Conservation (phyloP, 2,113 vertebrate species). For the Chaenogobius annularis region DNA sequence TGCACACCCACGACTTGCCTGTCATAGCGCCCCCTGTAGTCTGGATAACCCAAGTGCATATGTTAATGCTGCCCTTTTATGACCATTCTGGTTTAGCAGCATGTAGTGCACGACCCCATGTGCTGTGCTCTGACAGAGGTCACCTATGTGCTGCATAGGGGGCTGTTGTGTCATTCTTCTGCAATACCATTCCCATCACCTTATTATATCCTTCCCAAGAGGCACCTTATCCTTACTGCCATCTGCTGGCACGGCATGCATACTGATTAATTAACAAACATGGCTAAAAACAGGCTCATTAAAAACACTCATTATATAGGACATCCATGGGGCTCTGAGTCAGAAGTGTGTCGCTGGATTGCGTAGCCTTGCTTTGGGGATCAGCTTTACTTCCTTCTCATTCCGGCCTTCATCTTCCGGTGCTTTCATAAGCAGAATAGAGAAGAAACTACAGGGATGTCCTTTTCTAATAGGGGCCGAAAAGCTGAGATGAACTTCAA, state of each 20-base stretch:
- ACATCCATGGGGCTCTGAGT: conserved; percentile 18
- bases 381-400: conserved; percentile 13
- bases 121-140: conserved; percentile 58
- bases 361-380: conserved; percentile 21
- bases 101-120: conserved; percentile 22
- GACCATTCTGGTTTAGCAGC: conserved; percentile 33
- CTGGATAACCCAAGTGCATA: conserved; percentile 31
- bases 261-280: conserved; percentile 60
- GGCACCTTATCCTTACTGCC: conserved; percentile 63
- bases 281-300: conserved; percentile 51
- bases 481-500: conserved; percentile 6
- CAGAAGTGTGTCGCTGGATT: conserved; percentile 36
- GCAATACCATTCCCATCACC: conserved; percentile 40
- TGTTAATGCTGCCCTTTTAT: conserved; percentile 51
- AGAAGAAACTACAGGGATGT: conserved; percentile 6
- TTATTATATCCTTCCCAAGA: conserved; percentile 57
- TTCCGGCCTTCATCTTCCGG: conserved; percentile 10
- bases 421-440: conserved; percentile 11
- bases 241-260: conserved; percentile 65
- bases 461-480: conserved; percentile 26
- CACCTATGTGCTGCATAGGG: conserved; percentile 62
- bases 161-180: conserved; percentile 44
- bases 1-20: conserved; percentile 11
- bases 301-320: conserved; percentile 51
- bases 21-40: conserved; percentile 12